phyloP scores from a whole-genome alignment of 2,797 vertebrate genomes.

The Urocyon cinereoargenteus region DNA sequence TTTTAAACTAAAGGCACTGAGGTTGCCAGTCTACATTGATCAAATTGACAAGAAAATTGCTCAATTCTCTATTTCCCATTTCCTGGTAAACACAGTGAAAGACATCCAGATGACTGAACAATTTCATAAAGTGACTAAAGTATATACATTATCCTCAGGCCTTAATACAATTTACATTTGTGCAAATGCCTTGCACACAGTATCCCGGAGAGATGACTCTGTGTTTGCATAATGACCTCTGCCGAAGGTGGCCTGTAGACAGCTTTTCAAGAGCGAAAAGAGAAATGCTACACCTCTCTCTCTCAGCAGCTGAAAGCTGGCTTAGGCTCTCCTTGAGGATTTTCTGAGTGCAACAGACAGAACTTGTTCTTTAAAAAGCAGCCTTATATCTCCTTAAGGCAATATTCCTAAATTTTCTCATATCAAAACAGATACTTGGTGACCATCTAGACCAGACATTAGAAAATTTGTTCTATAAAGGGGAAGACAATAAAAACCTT shows the following conservation, averaged over 20 bases:
- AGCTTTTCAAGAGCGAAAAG: conserved; percentile 33
- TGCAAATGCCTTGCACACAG: neutral
- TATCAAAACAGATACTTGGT: conserved; percentile 45
- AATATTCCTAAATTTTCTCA: conserved; percentile 32
- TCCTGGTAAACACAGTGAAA: conserved; percentile 73
- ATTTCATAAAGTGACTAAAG: conserved; percentile 64
- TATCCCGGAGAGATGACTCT: neutral
- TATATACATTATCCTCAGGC: neutral
- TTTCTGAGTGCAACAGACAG: neutral
- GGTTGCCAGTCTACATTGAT: conserved; percentile 60
- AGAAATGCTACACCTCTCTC: neutral
- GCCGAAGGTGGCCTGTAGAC: neutral
- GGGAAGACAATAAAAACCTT: neutral
- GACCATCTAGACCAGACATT: neutral
- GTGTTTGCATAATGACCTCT: conserved; percentile 35
- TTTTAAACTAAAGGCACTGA: conserved; percentile 1
- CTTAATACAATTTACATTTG: conserved; percentile 28
- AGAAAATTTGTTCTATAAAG: neutral
- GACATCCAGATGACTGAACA: conserved; percentile 53
- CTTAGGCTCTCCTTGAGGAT: neutral
- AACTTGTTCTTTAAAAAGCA: neutral
- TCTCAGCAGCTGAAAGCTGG: conserved; percentile 3
- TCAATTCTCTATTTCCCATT: conserved; percentile 72
- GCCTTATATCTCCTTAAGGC: neutral
- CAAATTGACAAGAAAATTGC: conserved; percentile 76